Base-by-base conservation (phyloP, 2,888 invertebrate species). In the Cephus pulcher region DNA sequence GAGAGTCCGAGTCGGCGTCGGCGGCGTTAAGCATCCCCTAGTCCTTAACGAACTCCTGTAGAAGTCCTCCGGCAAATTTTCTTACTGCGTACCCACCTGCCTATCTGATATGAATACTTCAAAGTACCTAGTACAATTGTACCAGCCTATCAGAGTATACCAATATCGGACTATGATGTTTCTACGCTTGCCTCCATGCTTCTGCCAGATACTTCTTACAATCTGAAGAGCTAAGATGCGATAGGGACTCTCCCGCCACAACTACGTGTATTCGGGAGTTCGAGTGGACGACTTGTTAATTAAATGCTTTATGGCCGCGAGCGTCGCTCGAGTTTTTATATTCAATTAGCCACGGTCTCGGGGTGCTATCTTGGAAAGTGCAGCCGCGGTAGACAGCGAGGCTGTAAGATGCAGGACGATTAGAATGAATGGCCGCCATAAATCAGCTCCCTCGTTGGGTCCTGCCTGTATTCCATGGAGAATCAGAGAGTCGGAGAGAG, bases 391-490 rank as follows among this genome's bases (percentile, higher is more conserved):
- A 83, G 86, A 87, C 84, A 84, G 84, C 82, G 82, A 82, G 84
- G 80, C 83, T 81, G 84, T 82, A 86, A 89, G 89, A 89, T 89
- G 84, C 88, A 86, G 85, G 89, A 88, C 89, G 89, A 89, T 89
- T 89, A 89, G 89, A 89, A 89, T 88, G 89, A 89, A 89, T 89
- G 89, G 89, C 87, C 85, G 84, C 86, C 83, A 89, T 89, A 89
- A 89, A 89, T 89, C 89, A 89, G 88, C 82, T 82, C 82, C 85
- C 89, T 88, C 85, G 89, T 89, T 89, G 56, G 56, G 56, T 56
- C 56, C 56, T 56, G 88, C 86, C 79, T 74, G 74, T 74, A 34
- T 74, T 33, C 74, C 35, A 34, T 74, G 74, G 30, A 35, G 33
- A 34, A 30, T 23, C 56, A 56, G 56, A 56, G 23, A 56, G 68